Base-by-base conservation (phyloP, 2,797 vertebrate species). In the Pachyuromys duprasi region DNA sequence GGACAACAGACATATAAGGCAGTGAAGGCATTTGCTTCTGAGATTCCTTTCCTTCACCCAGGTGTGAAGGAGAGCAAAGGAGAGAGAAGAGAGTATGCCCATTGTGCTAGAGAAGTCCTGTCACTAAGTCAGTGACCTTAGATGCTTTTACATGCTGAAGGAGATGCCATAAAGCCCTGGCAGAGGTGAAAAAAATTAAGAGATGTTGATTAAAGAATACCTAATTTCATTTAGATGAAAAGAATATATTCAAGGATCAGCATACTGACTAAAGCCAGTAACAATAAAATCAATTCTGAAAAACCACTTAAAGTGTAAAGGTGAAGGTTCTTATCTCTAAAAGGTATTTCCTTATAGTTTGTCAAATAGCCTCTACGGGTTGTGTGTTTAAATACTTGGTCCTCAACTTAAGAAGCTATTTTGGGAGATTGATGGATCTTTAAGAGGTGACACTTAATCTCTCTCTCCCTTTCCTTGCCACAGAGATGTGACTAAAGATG, bases 1-100 rank as follows among this genome's bases (percentile, higher is more conserved):
- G 63, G 63, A 95, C 45, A 79, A 31, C 13, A 67, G 80, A 92
- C 82, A 45, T 53, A 95, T 82, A 67, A 75, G 17, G 69, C 33
- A 83, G 89, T 91, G 36, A 80, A 89, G 94, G n/a, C 45, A 72
- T 31, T 89, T 92, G 20, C 55, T n/a, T 86, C 39, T 95, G 63
- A 95, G 88, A 95, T 82, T 90, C 74, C 45, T 93, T 24, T 87
- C 42, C 78, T 76, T 93, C 31, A 84, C 12, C 7, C 39, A 80
- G 67, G 17, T 26, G 39, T 70, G 72, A 89, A 88, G 3, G 45
- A 87, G 14, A 63, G 2, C 67, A 89, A 70, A 28, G 17, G 8
- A 78, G 14, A 67, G 7, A 57, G 42, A 83, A 94, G 39, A 76
- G 1, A 55, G 1, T 33, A 31, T 1, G 67, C 6, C 9, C 57